A percentile compares a stretch with the other conserved stretches of the same genome.
These are phyloP conservation scores for Trachops cirrhosus DNA, from an alignment of 2,797 vertebrate genomes.

Conservation along the genomic window DNA sequence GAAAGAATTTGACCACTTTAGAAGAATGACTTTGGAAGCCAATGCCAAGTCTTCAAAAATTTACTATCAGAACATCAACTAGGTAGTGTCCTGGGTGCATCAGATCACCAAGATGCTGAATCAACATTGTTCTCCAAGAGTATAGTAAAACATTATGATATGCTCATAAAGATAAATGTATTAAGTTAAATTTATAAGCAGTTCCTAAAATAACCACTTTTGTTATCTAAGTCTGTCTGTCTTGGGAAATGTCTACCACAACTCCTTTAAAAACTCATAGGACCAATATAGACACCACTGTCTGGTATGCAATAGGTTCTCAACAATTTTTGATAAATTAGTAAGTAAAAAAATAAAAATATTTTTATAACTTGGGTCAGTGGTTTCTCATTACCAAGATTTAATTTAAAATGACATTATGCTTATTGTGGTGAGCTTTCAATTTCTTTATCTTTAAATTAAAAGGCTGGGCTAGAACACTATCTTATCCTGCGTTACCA, in stretches of 20 bases:
- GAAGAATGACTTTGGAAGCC: slow-evolving; percentile 38
- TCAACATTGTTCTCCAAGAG: slow-evolving; percentile 49
- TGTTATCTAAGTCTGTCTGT: background rate
- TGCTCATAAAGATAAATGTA: slow-evolving; percentile 52
- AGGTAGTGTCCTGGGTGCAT: slow-evolving; percentile 60
- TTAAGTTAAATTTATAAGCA: background rate
- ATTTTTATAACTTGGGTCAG: background rate
- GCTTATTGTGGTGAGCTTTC: background rate
- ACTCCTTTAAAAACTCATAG: background rate
- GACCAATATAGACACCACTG: background rate
- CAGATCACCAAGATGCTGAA: slow-evolving; percentile 36
- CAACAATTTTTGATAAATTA: background rate
- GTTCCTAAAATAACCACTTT: background rate
- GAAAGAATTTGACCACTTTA: background rate
- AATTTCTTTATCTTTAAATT: background rate
- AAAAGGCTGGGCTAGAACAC: background rate
- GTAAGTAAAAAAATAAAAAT: background rate
- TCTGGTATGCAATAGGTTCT: background rate
- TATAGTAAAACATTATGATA: slow-evolving; percentile 13
- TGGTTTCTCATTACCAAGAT: background rate
- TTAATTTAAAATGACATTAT: background rate
- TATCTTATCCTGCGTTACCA: background rate
- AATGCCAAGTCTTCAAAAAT: slow-evolving; percentile 59
- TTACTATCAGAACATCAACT: slow-evolving; percentile 50
- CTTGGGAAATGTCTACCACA: background rate